Evolutionary conservation across 2,113 vertebrate species (phyloP), one percentile per base, ranked within the genome.

Genomic region (Speoplatyrhinus poulsoni): DNA sequence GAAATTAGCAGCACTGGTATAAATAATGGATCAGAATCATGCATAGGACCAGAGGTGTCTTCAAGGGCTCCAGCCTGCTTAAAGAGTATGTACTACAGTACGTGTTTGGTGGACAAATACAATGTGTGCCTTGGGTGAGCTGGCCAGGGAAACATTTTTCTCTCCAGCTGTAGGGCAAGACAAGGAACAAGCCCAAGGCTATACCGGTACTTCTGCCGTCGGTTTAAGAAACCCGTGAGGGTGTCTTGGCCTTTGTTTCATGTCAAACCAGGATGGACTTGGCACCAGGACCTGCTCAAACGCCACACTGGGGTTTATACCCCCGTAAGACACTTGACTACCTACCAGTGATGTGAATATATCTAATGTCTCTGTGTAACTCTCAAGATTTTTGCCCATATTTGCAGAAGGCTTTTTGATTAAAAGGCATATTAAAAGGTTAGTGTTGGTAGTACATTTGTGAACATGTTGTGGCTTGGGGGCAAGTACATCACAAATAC

Each of bases 141-240:
- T 26, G 26, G 26, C 26, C 26, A 26, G 26, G 26, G 26, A 26
- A 26, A 8, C 56, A 9, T 12, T 58, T 26, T 58, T 3, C 41
- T 10, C 46, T 47, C 16, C 16, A 10, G 41, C 60, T 47, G n/a
- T 46, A 61, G 41, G 60, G 36, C 7, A 15, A 15, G 36, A 36
- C 46, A 17, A 47, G 41, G 60, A 61, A 47, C 17, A 12, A 46
- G 36, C 60, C 60, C 15, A 61, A 61, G 60, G 60, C 60, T 61
- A 47, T 47, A 26, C 26, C 26, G 26, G 26, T 26, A n/a, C 41
- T 61, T 61, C 41, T 46, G 60, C 46, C 46, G 36, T 61, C 16
- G 60, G 36, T 15, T 61, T 61, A 11, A 17, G 60, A 61, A 41
- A 16, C n/a, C 12, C 7, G 15, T 1, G 41, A 15, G 41, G 15